Evolutionary conservation across 2,888 invertebrate genomes (phyloP).

Genomic region (Spialia ferax): DNA sequence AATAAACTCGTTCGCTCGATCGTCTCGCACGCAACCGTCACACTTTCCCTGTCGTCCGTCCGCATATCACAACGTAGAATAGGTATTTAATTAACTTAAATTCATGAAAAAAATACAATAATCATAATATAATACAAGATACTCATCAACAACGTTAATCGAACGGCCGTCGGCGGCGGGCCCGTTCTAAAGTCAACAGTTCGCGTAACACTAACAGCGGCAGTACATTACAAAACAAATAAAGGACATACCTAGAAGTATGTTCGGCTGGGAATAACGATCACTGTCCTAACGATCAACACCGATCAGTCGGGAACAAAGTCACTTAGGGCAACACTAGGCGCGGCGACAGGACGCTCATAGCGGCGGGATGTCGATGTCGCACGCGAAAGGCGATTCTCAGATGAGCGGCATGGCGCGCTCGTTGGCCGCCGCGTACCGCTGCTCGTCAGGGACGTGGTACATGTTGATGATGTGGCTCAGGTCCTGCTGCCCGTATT

Average conservation of each 20-base stretch:
- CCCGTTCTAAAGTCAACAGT: conserved; percentile 70
- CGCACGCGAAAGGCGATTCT: conserved; percentile 89
- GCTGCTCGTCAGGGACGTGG: conserved; percentile 88
- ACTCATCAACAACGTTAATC: conserved; percentile 81
- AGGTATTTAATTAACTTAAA: conserved; percentile 71
- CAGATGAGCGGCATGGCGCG: conserved; percentile 89
- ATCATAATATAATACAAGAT: conserved; percentile 82
- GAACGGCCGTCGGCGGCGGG: conserved; percentile 65
- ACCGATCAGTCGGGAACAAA: conserved; percentile 66
- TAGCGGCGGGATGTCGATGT: conserved; percentile 88
- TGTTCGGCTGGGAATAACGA: conserved; percentile 76
- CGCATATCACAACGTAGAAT: conserved; percentile 77
- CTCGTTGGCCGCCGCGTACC: conserved; percentile 87
- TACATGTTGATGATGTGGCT: conserved; percentile 90
- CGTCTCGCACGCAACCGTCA: conserved; percentile 66
- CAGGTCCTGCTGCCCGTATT: conserved; percentile 89
- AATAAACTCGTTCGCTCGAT: conserved; percentile 80
- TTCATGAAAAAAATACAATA: conserved; percentile 83
- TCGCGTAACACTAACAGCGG: conserved; percentile 75
- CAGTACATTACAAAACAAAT: conserved; percentile 78
- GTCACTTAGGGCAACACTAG: conserved; percentile 71
- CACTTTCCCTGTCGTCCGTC: conserved; percentile 71
- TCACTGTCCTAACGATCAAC: conserved; percentile 73
- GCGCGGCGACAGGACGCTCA: conserved; percentile 84
- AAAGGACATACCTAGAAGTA: conserved; percentile 83